Evolutionary conservation across 2,113 vertebrate genomes (phyloP), one percentile per base, ranked within the genome.

Genomic region (Cercopithecus mona): DNA sequence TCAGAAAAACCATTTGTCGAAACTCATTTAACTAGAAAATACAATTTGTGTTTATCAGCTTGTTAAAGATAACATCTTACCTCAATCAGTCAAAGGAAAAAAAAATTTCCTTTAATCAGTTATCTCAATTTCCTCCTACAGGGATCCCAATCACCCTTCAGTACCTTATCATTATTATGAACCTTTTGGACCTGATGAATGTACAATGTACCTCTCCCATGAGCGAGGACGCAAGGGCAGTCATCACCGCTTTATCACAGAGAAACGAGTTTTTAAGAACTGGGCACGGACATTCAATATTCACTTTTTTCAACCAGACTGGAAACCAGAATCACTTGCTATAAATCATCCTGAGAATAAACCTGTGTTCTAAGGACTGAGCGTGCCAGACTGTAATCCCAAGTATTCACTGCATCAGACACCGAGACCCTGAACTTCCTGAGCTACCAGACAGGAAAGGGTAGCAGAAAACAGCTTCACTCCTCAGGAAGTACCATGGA

Each of bases 121-220:
- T 78, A 40, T 93, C 40, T 96, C 70, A 27, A 91, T 96, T 98
- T 93, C 94, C 87, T 96, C 97, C 95, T 86, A 30, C 98, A 99
- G 99, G 98, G 99, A 99, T 97, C 99, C 99, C 55, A 98, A 99
- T 97, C 99, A 99, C 95, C 99, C 97, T 45, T 99, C 99, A 1
- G 99, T 99, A 96, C 99, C 99, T 90, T 99, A 99, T 97, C 99
- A 99, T 98, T 99, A 99, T 98, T 99, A 99, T 0, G 99, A 99
- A 95, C 99, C 99, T 0, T 96, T 98, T 11, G 99, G 99, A 0
- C 99, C 99, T 0, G 99, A 99, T 2, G 99, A 99, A 97, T 99
- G 99, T 94, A 99, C 99, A 40, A 99, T 99, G 99, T 99, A 99
- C 98, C 98, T 99, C 45, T 99, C 99, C 27, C 99, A 99, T 0